A percentile compares a stretch with the other conserved stretches of the same genome.
Evolutionary conservation across 2,888 invertebrate species (phyloP).

Genomic region (Amorpha juglandis): DNA sequence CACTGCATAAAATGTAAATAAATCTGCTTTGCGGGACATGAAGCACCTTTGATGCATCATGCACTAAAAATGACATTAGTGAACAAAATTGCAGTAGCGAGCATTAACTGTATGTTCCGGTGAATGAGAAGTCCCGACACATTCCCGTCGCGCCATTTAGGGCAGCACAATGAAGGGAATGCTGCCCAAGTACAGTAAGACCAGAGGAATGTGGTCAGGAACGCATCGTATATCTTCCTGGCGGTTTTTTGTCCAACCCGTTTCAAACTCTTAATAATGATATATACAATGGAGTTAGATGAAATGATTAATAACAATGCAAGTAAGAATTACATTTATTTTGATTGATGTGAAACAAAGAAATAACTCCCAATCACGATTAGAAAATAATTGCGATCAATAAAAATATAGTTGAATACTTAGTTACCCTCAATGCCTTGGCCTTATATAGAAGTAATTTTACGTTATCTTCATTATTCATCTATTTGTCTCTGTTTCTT

Average conservation of each 20-base stretch:
- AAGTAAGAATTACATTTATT: background rate
- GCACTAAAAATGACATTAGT: constrained; percentile 43
- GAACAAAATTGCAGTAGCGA: constrained; percentile 40
- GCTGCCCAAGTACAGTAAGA: constrained; percentile 53
- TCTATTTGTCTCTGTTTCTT: background rate
- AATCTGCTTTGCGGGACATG: background rate
- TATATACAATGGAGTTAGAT: background rate
- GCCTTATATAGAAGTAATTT: background rate
- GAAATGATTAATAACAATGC: background rate
- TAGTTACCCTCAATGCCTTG: background rate
- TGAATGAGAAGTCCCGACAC: constrained; percentile 57
- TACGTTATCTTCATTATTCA: background rate
- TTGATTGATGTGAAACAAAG: too few species aligned
- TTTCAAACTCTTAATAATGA: background rate
- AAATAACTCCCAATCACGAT: too few species aligned
- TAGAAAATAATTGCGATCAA: too few species aligned
- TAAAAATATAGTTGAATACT: too few species aligned
- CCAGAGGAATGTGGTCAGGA: constrained; percentile 68
- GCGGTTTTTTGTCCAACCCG: constrained; percentile 18
- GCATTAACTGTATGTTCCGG: constrained; percentile 55
- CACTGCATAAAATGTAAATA: background rate
- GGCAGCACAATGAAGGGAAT: constrained; percentile 63
- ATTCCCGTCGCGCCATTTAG: constrained; percentile 60
- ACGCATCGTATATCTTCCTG: constrained; percentile 60
- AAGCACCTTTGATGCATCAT: constrained; percentile 40